Percentiles rank a stretch among this genome's conserved stretches.
Evolutionary conservation across 2,888 invertebrate genomes (phyloP).

Genomic region (Perithous albicinctus): DNA sequence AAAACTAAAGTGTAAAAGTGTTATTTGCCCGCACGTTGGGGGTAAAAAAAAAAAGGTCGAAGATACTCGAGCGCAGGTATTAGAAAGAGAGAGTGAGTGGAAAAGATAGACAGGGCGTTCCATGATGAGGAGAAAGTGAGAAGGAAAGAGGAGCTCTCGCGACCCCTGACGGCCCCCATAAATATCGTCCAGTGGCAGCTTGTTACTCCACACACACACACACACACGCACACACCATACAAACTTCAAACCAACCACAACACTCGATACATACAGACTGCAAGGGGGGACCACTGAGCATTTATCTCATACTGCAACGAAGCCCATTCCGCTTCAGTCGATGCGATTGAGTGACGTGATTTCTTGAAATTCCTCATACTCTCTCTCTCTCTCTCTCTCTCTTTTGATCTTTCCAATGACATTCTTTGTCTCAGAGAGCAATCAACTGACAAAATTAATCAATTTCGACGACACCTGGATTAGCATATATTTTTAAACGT

Average conservation of each 20-base stretch:
- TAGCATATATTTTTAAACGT: neutral
- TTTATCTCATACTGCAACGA: neutral
- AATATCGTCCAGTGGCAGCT: slow-evolving; percentile 83
- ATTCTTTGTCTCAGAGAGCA: neutral
- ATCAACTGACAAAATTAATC: slow-evolving; percentile 25
- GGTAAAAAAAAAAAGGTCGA: slow-evolving; percentile 33
- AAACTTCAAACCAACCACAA: slow-evolving; percentile 81
- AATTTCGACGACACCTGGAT: neutral
- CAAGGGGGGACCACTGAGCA: slow-evolving; percentile 22
- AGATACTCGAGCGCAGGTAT: slow-evolving; percentile 61
- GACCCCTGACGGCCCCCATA: slow-evolving; percentile 83
- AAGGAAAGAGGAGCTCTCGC: slow-evolving; percentile 69
- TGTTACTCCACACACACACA: slow-evolving; percentile 83
- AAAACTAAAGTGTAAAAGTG: slow-evolving; percentile 77
- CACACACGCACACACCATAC: no score
- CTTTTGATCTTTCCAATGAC: slow-evolving; percentile 11
- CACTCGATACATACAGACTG: slow-evolving; percentile 31
- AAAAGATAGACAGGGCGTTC: slow-evolving; percentile 34
- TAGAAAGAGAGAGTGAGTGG: slow-evolving; percentile 68
- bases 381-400: slow-evolving; percentile 7
- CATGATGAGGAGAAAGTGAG: slow-evolving; percentile 23
- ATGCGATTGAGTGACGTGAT: slow-evolving; percentile 21
- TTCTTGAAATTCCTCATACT: slow-evolving; percentile 15
- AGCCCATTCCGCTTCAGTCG: slow-evolving; percentile 17
- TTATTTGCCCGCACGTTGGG: slow-evolving; percentile 73